These are phyloP conservation scores for Micropoecilia bifurca DNA, from an alignment of 2,797 vertebrate genomes.

Conservation along the genomic window DNA sequence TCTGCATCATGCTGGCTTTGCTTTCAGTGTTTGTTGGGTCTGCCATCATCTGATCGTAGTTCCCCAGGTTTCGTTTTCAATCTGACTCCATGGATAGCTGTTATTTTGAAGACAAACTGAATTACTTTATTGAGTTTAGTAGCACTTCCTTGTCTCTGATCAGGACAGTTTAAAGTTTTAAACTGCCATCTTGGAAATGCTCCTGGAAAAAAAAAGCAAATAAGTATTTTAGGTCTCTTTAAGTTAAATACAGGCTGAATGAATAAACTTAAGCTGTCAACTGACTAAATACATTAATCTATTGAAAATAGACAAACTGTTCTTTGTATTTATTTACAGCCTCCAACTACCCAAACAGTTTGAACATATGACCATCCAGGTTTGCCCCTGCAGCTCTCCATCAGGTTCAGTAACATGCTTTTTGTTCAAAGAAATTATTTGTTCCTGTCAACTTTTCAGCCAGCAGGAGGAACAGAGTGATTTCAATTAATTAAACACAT, in stretches of 20 bases:
- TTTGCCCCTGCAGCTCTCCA: neutral
- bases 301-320: neutral
- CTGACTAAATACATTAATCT: neutral
- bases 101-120: too few species aligned
- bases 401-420: neutral
- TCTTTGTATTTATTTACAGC: neutral
- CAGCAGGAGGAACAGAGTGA: slow-evolving; percentile 24
- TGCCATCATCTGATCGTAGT: too few species aligned
- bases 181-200: too few species aligned
- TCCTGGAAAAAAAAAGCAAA: too few species aligned
- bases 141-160: too few species aligned
- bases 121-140: too few species aligned
- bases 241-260: neutral
- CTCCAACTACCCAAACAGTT: neutral
- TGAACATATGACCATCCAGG: neutral
- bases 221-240: neutral
- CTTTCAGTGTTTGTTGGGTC: too few species aligned
- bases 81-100: too few species aligned
- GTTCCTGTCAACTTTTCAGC: neutral
- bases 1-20: too few species aligned
- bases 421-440: neutral
- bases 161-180: too few species aligned
- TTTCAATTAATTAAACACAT: slow-evolving; percentile 47
- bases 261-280: neutral
- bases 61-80: too few species aligned